Evolutionary conservation across 2,888 invertebrate genomes (phyloP), one percentile per base, ranked within the genome.

Genomic region (Temnothorax rugatulus): DNA sequence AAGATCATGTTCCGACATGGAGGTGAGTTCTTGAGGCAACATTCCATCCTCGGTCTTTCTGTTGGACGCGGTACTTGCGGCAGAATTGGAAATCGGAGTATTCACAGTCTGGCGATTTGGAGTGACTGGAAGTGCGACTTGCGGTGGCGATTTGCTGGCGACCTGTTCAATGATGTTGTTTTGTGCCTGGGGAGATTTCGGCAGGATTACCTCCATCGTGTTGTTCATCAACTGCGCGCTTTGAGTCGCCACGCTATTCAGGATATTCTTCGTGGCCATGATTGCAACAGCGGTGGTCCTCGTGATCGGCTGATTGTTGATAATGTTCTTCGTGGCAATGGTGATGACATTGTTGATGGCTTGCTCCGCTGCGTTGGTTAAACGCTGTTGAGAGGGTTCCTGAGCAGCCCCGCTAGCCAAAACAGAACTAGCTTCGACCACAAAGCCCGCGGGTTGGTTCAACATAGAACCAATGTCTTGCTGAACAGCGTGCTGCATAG

Each of bases 1-100:
- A 90, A 98, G 96, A 95, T 98, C 98, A 95, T 97, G 97, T 95
- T 98, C 98, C 87, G 97, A 97, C 97, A 98, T 97, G 92, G 97
- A 97, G 13, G 97, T 97, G 90, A 98, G 96, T 68, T 97, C 96
- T 93, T 97, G 97, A 76, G 96, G 97, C 95, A 96, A 96, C 96
- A 96, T 96, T 59, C 89, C 90, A 47, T 94, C 93, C 50, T 94
- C 95, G 79, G 93, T 91, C 88, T 94, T 95, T 94, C 96, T 96
- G 92, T 96, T 96, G 90, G 95, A 95, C 86, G 95, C 95, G 77
- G 96, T 96, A 41, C 95, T 95, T 83, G 96, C 95, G 5, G 91
- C 90, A 54, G 92, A 95, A 94, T 93, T 94, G 79, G 95, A 95
- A 15, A 96, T 96, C 29, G 96, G 95, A 88, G 96, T 95, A 90